These are phyloP conservation scores for Drosophila pandora DNA, from an alignment of 1,140 invertebrate species.

Conservation along the genomic window DNA sequence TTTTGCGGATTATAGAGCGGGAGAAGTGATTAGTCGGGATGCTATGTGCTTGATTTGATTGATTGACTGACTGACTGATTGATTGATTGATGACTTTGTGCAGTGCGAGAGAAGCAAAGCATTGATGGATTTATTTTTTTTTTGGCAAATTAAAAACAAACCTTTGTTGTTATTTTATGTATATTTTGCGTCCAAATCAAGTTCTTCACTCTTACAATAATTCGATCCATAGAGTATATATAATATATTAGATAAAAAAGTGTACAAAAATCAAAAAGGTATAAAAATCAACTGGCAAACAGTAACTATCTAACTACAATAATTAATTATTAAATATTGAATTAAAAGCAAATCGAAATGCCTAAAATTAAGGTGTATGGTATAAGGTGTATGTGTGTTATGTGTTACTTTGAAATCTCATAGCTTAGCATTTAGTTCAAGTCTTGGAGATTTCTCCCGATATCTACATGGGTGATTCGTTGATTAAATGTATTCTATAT, in stretches of 20 bases:
- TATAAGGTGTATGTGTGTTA: background rate
- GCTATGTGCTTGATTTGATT: slow-evolving; percentile 11
- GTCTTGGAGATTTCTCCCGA: slow-evolving; percentile 23
- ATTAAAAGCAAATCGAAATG: slow-evolving; percentile 43
- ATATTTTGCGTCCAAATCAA: slow-evolving; percentile 19
- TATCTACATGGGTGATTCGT: slow-evolving; percentile 33
- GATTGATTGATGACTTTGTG: slow-evolving; percentile 30
- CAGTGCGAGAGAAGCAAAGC: slow-evolving; percentile 41
- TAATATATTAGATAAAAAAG: slow-evolving; percentile 21
- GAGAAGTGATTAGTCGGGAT: slow-evolving; percentile 20
- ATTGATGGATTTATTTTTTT: background rate
- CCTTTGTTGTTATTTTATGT: slow-evolving; percentile 24
- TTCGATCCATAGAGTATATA: slow-evolving; percentile 21
- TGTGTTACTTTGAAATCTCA: slow-evolving; percentile 15
- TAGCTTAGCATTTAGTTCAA: slow-evolving; percentile 20
- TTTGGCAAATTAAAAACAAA: slow-evolving; percentile 76
- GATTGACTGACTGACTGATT: slow-evolving; percentile 7
- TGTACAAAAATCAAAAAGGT: slow-evolving; percentile 39
- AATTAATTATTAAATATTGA: slow-evolving; percentile 34
- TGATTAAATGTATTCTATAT: slow-evolving; percentile 9
- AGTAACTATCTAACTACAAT: slow-evolving; percentile 44
- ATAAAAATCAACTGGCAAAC: slow-evolving; percentile 43
- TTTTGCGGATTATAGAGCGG: background rate
- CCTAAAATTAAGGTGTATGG: slow-evolving; percentile 17
- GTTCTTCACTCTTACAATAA: slow-evolving; percentile 14